phyloP scores from a whole-genome alignment of 2,888 invertebrate genomes.

The Tetragnatha montana region DNA sequence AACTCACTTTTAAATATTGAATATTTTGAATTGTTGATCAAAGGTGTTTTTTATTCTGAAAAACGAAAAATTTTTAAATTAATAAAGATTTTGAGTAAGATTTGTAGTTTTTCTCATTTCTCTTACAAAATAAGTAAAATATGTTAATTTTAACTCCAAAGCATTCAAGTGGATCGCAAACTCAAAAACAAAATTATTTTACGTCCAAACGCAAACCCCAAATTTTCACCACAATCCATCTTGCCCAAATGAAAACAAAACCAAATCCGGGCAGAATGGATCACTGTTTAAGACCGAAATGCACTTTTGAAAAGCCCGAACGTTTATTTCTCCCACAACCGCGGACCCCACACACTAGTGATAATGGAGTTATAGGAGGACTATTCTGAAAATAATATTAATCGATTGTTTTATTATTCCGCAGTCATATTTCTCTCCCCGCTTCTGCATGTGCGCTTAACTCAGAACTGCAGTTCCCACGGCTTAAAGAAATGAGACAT shows the following conservation, averaged over 20 bases:
- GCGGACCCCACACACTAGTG: background rate
- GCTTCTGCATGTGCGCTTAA: background rate
- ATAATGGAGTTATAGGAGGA: background rate
- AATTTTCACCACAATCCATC: no score
- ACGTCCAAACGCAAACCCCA: no score
- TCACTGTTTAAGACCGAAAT: background rate
- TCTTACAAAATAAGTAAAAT: no score
- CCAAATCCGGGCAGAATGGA: background rate
- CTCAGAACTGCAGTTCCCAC: background rate
- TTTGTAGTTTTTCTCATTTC: no score
- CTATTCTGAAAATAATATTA: background rate
- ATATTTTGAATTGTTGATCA: no score
- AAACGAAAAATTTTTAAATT: no score
- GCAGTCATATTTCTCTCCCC: background rate
- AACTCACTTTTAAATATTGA: no score
- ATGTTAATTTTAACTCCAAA: no score
- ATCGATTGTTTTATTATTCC: slow-evolving; percentile 1
- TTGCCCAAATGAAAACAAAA: background rate
- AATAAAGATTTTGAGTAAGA: no score
- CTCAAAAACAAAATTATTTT: no score
- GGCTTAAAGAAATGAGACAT: background rate
- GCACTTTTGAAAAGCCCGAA: background rate
- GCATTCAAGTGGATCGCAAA: no score
- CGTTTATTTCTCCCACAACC: background rate
- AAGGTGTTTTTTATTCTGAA: no score